Percentiles rank a stretch among this genome's conserved stretches.
Conservation (phyloP, 2,888 invertebrate species). For the Platynereis dumerilii region DNA sequence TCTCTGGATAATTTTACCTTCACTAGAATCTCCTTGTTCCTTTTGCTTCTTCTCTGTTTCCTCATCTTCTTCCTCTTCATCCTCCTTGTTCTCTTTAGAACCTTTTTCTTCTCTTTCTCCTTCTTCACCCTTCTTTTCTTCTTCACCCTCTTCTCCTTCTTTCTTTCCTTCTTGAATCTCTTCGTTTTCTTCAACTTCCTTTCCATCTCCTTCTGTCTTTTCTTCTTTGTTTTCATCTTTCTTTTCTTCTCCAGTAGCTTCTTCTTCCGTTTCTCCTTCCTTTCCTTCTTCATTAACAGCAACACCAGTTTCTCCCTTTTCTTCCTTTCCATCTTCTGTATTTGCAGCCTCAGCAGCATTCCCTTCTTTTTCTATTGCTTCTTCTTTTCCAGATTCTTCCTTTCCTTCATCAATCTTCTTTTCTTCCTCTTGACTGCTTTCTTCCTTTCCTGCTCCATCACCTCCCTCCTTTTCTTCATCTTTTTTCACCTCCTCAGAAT, state of each 20-base stretch:
- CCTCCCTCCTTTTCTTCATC: not conserved
- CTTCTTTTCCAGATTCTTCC: not conserved
- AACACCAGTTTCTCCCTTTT: not conserved
- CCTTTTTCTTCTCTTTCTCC: not conserved
- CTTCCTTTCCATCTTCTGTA: not conserved
- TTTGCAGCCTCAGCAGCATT: no score
- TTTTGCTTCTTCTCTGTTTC: not conserved
- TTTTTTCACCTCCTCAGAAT: not conserved
- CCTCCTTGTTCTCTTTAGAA: not conserved
- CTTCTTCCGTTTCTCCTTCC: not conserved
- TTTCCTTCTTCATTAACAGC: slow-evolving; percentile 8
- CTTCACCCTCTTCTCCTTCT: no score
- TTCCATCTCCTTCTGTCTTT: not conserved
- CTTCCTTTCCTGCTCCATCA: not conserved
- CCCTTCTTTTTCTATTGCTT: not conserved
- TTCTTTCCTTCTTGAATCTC: not conserved
- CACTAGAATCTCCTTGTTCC: not conserved
- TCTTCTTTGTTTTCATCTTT: not conserved
- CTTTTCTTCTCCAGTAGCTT: not conserved
- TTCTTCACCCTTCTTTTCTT: slow-evolving; percentile 6
- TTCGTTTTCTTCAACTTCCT: not conserved
- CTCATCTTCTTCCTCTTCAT: not conserved
- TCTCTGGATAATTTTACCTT: not conserved
- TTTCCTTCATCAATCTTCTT: not conserved
- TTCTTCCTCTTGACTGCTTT: not conserved